A percentile compares a stretch with the other conserved stretches of the same genome.
phyloP scores from a whole-genome alignment of 2,113 vertebrate genomes.

The Pteruthius melanotis region DNA sequence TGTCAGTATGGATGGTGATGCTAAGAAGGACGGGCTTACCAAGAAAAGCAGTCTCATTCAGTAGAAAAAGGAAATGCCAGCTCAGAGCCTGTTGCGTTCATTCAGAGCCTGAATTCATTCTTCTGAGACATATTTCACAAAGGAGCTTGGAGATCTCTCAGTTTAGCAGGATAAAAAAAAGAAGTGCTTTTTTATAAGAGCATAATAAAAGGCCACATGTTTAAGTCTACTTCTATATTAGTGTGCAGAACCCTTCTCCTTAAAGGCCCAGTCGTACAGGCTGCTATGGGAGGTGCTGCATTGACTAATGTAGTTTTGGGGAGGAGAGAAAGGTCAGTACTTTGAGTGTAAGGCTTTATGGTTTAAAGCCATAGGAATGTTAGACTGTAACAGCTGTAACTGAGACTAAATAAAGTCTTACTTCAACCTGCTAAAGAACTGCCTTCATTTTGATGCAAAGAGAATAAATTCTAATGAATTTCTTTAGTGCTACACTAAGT shows the following conservation, averaged over 20 bases:
- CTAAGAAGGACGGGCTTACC: neutral
- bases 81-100: slow-evolving; percentile 51
- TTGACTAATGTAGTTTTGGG: neutral
- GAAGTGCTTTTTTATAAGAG: neutral
- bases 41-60: slow-evolving; percentile 34
- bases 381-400: neutral
- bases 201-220: neutral
- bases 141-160: neutral
- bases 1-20: neutral
- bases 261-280: neutral
- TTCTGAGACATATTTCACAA: neutral
- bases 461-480: neutral
- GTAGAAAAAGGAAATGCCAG: slow-evolving; percentile 13
- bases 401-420: neutral
- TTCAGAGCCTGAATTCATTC: slow-evolving; percentile 21
- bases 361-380: neutral
- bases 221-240: neutral
- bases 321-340: neutral
- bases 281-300: neutral
- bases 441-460: neutral
- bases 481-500: neutral
- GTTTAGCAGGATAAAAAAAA: neutral
- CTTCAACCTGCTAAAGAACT: neutral
- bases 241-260: neutral
- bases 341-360: neutral